Evolutionary conservation across 2,797 vertebrate genomes (phyloP), one percentile per base, ranked within the genome.

Genomic region (Amniataba percoides): DNA sequence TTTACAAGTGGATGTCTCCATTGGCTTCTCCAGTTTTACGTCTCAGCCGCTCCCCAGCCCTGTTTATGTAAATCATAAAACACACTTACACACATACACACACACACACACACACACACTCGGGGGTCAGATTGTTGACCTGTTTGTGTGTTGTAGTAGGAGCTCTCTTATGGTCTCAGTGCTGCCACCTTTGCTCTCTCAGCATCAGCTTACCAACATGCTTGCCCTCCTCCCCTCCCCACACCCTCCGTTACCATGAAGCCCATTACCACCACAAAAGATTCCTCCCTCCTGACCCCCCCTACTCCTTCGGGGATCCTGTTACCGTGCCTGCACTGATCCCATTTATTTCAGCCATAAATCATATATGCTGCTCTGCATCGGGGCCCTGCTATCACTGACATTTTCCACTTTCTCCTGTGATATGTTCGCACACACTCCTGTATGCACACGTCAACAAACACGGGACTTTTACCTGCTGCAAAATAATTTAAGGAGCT

Each of bases 341-440:
- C 84, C 88, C 84, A 88, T 92, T 91, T 92, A 89, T 93, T 90
- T 92, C 43, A 45, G 19, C 71, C 78, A 90, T 92, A 89, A 93
- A 93, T 94, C 91, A 92, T 18, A 39, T 10, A 67, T 62, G 64
- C 67, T 66, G 72, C 65, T 79, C 55, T 52, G 70, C 70, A 65
- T 83, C 53, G 64, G 64, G 67, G 74, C 77, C 61, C 39, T 34
- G 66, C 74, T 83, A 80, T 71, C 72, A 2, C 72, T 75, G 87
- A 85, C 80, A 78, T 75, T 91, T 82, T 80, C 76, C 75, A 74
- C 84, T 77, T 58, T 80, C 70, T 80, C 58, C 71, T 15, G 23
- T 61, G 77, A 67, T 69, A 52, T 78, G 66, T 46, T 13, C 42
- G 23, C n/a, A 58, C 76, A 40, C 42, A 27, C 21, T 0, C 3